These are phyloP conservation scores for Cataglyphis albicans DNA, from an alignment of 2,888 invertebrate genomes.

Conservation along the genomic window DNA sequence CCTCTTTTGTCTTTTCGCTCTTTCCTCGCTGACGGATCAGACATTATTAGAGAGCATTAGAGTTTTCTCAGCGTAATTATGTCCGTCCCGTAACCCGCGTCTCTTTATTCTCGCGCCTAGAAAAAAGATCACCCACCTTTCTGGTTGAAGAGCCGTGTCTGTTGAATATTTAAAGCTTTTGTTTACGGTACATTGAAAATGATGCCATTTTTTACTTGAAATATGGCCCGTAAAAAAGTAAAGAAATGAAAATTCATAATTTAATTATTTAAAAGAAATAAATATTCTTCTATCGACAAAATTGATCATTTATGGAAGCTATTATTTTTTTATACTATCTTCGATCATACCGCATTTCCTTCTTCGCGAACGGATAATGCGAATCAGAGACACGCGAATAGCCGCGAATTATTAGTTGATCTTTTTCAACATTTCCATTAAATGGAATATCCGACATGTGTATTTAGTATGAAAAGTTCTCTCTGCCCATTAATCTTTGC, in stretches of 20 bases:
- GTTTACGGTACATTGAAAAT: not conserved
- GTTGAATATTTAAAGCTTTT: conserved; percentile 11
- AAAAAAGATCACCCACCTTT: not conserved
- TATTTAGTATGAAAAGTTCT: conserved; percentile 72
- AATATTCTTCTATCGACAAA: not conserved
- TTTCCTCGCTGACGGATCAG: conserved; percentile 52
- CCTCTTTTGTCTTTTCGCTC: conserved; percentile 35
- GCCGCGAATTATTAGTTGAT: conserved; percentile 2
- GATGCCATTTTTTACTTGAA: too few species aligned
- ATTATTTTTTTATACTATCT: not conserved
- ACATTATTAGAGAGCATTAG: conserved; percentile 69
- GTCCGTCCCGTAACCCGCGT: conserved; percentile 1
- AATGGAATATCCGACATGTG: conserved; percentile 7
- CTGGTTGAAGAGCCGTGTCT: not conserved
- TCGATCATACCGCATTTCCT: not conserved
- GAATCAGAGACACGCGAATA: conserved; percentile 9
- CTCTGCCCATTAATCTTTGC: conserved; percentile 73
- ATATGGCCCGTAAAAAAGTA: not conserved
- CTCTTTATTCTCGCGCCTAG: conserved; percentile 15
- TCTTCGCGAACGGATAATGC: not conserved
- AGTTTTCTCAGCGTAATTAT: conserved; percentile 44
- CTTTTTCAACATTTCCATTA: not conserved
- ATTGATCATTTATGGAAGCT: not conserved
- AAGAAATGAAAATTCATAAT: not conserved
- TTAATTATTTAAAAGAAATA: not conserved